Percentiles rank a stretch among this genome's conserved stretches.
These are phyloP conservation scores for Platycheirus albimanus DNA, from an alignment of 2,888 invertebrate species.

Conservation along the genomic window DNA sequence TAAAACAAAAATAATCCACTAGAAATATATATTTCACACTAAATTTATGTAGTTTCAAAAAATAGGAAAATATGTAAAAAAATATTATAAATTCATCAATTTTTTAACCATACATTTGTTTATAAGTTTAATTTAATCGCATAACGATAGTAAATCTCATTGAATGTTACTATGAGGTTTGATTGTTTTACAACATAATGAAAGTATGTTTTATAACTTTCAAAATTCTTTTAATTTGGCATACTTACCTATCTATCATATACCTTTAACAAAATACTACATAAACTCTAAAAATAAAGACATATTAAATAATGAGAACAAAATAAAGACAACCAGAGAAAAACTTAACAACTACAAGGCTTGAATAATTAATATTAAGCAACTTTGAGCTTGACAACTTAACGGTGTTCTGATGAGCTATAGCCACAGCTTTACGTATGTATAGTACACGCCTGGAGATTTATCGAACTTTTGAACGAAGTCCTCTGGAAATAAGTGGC, in stretches of 20 bases:
- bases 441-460: not conserved
- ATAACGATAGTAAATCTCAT: not conserved
- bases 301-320: constrained; percentile 6
- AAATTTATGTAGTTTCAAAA: too few relatives aligned
- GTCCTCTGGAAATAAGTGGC: constrained; percentile 86
- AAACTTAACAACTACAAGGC: not conserved
- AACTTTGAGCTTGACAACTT: constrained; percentile 43
- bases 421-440: not conserved
- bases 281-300: not conserved
- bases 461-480: constrained; percentile 83
- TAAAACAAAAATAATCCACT: too few relatives aligned
- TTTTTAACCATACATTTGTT: not conserved
- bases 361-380: not conserved
- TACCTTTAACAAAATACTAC: too few relatives aligned
- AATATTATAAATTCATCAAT: not conserved
- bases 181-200: too few relatives aligned
- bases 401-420: not conserved
- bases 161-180: not conserved
- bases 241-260: too few relatives aligned
- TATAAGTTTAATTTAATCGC: not conserved
- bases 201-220: too few relatives aligned
- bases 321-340: not conserved
- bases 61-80: not conserved
- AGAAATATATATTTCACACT: too few relatives aligned
- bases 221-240: too few relatives aligned